A percentile compares a stretch with the other conserved stretches of the same genome.
These are phyloP conservation scores for Cryptoprocta ferox DNA, from an alignment of 2,797 vertebrate species.

Conservation along the genomic window DNA sequence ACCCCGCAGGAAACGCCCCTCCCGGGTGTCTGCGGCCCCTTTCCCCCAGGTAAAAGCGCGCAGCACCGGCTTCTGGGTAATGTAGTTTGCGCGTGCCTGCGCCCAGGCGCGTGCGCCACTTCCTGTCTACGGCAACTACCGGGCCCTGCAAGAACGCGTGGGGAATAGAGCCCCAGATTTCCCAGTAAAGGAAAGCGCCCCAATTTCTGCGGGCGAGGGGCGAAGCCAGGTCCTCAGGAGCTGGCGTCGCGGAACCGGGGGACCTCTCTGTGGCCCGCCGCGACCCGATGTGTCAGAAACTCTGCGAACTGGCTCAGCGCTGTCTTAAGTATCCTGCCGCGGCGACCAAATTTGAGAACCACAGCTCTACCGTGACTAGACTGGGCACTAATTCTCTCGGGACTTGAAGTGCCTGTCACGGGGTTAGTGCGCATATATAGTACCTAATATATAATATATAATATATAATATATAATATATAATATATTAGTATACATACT, in stretches of 20 bases:
- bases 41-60: accelerated
- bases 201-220: no score
- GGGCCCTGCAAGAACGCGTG: accelerated
- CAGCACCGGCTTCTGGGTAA: accelerated
- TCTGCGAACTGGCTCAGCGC: accelerated
- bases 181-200: not conserved
- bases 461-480: no score
- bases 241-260: no score
- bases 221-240: no score
- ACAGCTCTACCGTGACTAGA: not conserved
- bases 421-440: not conserved
- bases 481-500: no score
- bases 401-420: not conserved
- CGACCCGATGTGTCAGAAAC: no score
- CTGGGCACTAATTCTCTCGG: no score
- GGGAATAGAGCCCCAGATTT: no score
- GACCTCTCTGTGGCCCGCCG: not conserved
- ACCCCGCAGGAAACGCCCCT: not conserved
- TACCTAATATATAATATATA: no score
- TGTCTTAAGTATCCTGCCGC: no score
- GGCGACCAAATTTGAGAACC: not conserved
- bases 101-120: accelerated
- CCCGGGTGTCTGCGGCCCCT: not conserved
- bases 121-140: not conserved
- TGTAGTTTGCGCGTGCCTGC: accelerated